A percentile compares a stretch with the other conserved stretches of the same genome.
Evolutionary conservation across 1,140 invertebrate genomes (phyloP).

Genomic region (Neodiprion virginianus): DNA sequence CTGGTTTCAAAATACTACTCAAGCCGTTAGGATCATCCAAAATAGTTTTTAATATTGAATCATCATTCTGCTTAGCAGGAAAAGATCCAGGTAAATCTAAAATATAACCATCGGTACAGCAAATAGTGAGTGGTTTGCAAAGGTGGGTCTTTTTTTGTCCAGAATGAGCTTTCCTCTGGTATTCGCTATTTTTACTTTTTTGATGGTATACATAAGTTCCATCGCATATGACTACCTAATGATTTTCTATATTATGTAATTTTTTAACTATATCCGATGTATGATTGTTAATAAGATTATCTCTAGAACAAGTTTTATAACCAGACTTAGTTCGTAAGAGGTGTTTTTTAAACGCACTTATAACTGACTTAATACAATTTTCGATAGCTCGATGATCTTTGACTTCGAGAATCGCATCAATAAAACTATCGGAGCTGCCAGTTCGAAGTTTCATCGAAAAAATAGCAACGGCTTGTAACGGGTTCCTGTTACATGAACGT

Average conservation of each 20-base stretch:
- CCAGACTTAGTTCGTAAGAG: conserved; percentile 26
- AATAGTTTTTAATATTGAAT: conserved; percentile 25
- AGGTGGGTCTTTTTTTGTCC: conserved; percentile 31
- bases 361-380: conserved; percentile 17
- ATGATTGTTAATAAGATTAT: conserved; percentile 27
- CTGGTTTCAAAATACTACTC: no score
- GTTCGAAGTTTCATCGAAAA: conserved; percentile 30
- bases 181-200: conserved; percentile 36
- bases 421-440: conserved; percentile 28
- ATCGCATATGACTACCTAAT: conserved; percentile 32
- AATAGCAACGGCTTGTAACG: conserved; percentile 27
- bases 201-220: conserved; percentile 33
- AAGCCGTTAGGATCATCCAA: not conserved
- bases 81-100: conserved; percentile 28
- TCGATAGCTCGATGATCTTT: conserved; percentile 25
- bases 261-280: conserved; percentile 25
- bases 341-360: conserved; percentile 29
- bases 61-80: conserved; percentile 28
- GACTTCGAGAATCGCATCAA: conserved; percentile 25
- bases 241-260: conserved; percentile 18
- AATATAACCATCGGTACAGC: conserved; percentile 36
- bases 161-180: conserved; percentile 35
- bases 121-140: conserved; percentile 36
- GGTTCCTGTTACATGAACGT: conserved; percentile 20
- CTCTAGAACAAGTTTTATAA: conserved; percentile 14